Base-by-base conservation (phyloP, 2,113 vertebrate species). In the Ptychochromis oligacanthus region DNA sequence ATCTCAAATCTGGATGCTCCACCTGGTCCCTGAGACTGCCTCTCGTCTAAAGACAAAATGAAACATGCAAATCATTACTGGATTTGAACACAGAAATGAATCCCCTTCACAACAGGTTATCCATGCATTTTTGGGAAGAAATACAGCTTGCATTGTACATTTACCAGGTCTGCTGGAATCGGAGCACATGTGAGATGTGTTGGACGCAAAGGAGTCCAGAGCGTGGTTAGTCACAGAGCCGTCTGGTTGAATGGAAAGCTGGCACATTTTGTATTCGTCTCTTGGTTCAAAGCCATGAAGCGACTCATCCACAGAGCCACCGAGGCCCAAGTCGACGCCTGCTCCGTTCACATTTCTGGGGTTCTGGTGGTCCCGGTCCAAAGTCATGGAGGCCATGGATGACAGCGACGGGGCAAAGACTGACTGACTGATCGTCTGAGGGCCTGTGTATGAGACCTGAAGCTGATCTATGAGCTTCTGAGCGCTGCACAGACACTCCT, bases 391-490 rank as follows among this genome's bases (percentile, higher is more conserved):
- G 3, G 85, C 86, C 88, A 95, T 93, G 57, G 93, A 87, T 0
- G 93, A 91, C 15, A 93, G 81, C 0, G 90, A 92, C 0, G 94
- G 90, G 26, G 91, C 76, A 28, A 96, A 96, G 0, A 93, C 93
- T 0, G 94, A 94, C 84, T 95, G 96, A 1, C 79, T 74, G 1
- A 93, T 26, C 0, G 87, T 65, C 80, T 92, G 89, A 3, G 92
- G 49, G 22, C 89, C 94, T 0, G 88, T 60, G 87, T 95, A 95
- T 0, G 95, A 92, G 17, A 95, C 91, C 86, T 96, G 96, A 1
- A 96, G 95, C 89, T 96, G 96, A 40, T 96, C 96, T 46, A 96
- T 96, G 75, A 96, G 92, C 84, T 96, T 96, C 89, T 96, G 96
- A 1, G 96, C 95, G 7, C 95, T 96, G 34, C 95, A 95, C 60